A percentile compares a stretch with the other conserved stretches of the same genome.
Conservation (phyloP, 2,797 vertebrate species). For the Fundulus diaphanus region DNA sequence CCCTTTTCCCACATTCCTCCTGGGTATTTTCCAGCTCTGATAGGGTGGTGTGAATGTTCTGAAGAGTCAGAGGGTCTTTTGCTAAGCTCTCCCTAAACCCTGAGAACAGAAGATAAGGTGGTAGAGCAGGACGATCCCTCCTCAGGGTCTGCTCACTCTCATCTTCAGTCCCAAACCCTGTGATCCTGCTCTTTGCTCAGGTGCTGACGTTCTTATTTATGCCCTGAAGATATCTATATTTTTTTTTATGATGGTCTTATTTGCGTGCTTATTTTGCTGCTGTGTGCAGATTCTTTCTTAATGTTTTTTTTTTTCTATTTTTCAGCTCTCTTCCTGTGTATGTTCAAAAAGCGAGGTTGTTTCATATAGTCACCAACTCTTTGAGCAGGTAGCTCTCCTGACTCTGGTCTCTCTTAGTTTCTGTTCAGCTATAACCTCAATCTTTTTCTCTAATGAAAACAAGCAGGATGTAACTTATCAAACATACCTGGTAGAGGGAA, state of each 20-base stretch:
- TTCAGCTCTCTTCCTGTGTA: neutral
- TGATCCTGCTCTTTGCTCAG: conserved; percentile 37
- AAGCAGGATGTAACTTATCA: neutral
- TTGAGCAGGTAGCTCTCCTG: neutral
- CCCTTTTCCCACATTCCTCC: conserved; percentile 13
- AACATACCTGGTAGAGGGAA: neutral
- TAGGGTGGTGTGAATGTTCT: conserved; percentile 17
- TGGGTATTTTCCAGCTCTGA: conserved; percentile 1
- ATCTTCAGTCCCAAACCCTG: conserved; percentile 32
- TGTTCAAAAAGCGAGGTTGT: neutral
- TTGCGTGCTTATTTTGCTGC: conserved; percentile 12
- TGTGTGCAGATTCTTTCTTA: neutral
- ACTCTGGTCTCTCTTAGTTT: conserved; percentile 8
- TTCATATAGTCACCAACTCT: neutral
- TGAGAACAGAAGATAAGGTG: conserved; percentile 54
- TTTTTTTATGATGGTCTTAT: neutral
- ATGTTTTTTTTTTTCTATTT: conserved; percentile 1
- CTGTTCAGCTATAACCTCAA: conserved; percentile 3
- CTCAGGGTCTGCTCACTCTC: conserved; percentile 50
- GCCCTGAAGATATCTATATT: conserved; percentile 4
- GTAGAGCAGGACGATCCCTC: conserved; percentile 46
- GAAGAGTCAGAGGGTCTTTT: conserved; percentile 21
- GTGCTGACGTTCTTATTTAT: conserved; percentile 21
- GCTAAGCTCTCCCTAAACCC: conserved; percentile 47
- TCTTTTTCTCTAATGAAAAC: neutral